Conservation (phyloP, 2,888 invertebrate genomes). For the Phaonia tiefii region DNA sequence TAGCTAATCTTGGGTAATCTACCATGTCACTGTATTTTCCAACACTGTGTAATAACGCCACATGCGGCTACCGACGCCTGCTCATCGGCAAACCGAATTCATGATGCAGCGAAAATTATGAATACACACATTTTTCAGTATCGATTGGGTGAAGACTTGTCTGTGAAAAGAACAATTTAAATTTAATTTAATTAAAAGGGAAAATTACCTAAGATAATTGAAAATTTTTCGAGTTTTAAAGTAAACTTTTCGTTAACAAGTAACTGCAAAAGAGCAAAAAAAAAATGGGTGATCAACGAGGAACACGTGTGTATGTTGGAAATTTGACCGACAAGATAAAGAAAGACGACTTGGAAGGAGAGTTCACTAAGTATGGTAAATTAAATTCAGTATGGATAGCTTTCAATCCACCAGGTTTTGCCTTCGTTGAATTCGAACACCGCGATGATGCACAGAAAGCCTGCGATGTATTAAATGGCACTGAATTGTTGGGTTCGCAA, state of each 20-base stretch:
- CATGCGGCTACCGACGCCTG: too few relatives aligned
- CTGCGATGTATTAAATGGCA: conserved; percentile 91
- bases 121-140: conserved; percentile 64
- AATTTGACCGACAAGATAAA: conserved; percentile 93
- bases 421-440: conserved; percentile 95
- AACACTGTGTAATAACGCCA: too few relatives aligned
- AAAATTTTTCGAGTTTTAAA: conserved; percentile 42
- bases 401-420: conserved; percentile 96
- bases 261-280: conserved; percentile 40
- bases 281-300: conserved; percentile 80
- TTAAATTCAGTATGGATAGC: conserved; percentile 95
- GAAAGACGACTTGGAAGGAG: conserved; percentile 94
- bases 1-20: too few relatives aligned
- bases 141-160: conserved; percentile 55
- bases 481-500: conserved; percentile 92
- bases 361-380: conserved; percentile 95
- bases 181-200: conserved; percentile 1
- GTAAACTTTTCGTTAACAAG: conserved; percentile 36
- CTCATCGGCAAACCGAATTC: conserved; percentile 59
- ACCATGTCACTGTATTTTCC: background rate
- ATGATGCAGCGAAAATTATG: conserved; percentile 53
- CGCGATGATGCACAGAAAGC: conserved; percentile 94
- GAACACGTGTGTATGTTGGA: conserved; percentile 94
- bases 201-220: conserved; percentile 42
- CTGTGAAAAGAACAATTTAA: background rate